Conservation (phyloP, 2,113 vertebrate genomes). For the Leucopsar rothschildi region DNA sequence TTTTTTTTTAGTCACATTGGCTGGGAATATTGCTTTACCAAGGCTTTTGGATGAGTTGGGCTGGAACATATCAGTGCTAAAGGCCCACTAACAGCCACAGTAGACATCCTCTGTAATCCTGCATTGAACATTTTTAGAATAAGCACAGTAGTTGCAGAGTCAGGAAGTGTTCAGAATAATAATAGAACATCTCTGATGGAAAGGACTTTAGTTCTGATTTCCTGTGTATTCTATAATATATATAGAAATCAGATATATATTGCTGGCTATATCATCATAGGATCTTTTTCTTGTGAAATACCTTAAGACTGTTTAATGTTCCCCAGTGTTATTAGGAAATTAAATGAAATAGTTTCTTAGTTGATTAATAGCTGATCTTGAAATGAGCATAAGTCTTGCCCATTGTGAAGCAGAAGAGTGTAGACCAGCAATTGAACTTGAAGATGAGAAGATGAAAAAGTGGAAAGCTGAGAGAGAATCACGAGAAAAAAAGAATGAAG, state of each 20-base stretch:
- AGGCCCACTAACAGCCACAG: neutral
- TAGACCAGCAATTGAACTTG: constrained; percentile 62
- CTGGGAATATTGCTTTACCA: neutral
- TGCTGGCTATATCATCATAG: neutral
- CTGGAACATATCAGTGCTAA: neutral
- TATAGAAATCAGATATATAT: neutral
- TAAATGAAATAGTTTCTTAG: neutral
- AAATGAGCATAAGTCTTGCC: constrained; percentile 48
- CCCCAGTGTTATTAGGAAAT: neutral
- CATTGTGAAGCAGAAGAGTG: constrained; percentile 70
- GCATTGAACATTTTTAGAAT: neutral
- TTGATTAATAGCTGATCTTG: constrained; percentile 52
- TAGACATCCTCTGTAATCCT: neutral
- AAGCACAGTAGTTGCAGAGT: neutral
- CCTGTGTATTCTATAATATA: neutral
- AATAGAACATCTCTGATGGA: neutral
- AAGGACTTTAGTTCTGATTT: neutral
- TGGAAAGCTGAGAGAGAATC: constrained; percentile 59
- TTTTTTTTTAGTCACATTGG: neutral
- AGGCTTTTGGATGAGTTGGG: neutral
- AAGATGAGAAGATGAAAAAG: constrained; percentile 52
- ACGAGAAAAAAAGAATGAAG: constrained; percentile 55
- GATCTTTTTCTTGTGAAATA: neutral
- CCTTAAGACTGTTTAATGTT: neutral
- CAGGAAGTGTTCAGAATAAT: neutral